Conservation (phyloP, 2,888 invertebrate genomes). For the Serrognathus titanus region DNA sequence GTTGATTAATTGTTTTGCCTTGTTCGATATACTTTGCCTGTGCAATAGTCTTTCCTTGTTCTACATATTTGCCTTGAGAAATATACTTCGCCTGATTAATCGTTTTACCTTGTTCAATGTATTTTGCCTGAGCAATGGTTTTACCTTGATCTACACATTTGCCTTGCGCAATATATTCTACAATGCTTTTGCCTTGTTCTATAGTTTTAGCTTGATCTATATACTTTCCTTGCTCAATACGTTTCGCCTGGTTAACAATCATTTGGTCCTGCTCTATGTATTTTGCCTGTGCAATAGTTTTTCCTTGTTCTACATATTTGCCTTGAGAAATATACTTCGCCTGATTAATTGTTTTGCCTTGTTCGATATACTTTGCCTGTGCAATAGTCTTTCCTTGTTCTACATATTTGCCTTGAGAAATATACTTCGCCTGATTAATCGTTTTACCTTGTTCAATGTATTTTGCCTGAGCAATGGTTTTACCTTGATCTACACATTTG, state of each 20-base stretch:
- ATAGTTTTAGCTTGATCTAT: conserved; percentile 5
- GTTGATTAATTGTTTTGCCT: conserved; percentile 6
- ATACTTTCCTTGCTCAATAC: conserved; percentile 3
- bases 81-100: conserved; percentile 7
- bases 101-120: conserved; percentile 10
- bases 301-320: conserved; percentile 6
- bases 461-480: conserved; percentile 4
- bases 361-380: conserved; percentile 4
- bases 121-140: conserved; percentile 4
- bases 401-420: conserved; percentile 6
- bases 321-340: conserved; percentile 9
- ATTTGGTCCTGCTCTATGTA: neutral
- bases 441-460: conserved; percentile 1
- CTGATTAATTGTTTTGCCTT: conserved; percentile 7
- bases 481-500: neutral
- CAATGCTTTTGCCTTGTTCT: conserved; percentile 2
- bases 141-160: conserved; percentile 3
- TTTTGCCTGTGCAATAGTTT: conserved; percentile 2
- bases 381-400: conserved; percentile 8
- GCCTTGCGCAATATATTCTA: conserved; percentile 2
- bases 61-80: conserved; percentile 8
- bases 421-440: conserved; percentile 1
- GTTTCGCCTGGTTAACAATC: neutral
- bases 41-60: conserved; percentile 3
- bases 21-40: neutral